Percentiles rank a stretch among this genome's conserved stretches.
These are phyloP conservation scores for Leucoraja ocellata DNA, from an alignment of 2,797 vertebrate species.

Conservation along the genomic window DNA sequence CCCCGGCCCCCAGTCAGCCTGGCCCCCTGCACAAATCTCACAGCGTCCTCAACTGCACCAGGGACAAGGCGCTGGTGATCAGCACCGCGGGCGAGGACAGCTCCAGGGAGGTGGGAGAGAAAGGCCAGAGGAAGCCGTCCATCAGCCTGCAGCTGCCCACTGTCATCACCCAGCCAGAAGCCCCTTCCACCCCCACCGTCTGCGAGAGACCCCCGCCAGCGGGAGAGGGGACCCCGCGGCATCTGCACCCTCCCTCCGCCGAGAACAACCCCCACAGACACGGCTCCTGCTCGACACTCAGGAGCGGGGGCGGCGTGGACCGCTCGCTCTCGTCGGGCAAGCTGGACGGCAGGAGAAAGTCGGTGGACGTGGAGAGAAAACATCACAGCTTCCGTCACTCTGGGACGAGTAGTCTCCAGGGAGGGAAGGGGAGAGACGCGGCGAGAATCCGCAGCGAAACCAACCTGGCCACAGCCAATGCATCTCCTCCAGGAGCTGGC, in stretches of 20 bases:
- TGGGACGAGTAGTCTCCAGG: constrained; percentile 29
- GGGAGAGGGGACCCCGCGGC: constrained; percentile 32
- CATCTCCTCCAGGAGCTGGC: neutral
- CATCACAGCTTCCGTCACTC: constrained; percentile 53
- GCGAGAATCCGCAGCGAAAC: constrained; percentile 42
- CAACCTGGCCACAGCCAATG: neutral
- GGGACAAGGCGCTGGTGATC: constrained; percentile 53
- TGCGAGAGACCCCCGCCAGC: no score
- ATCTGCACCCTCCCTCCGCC: constrained; percentile 40
- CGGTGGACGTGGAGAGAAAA: constrained; percentile 41
- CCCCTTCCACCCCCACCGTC: accelerated
- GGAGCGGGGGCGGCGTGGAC: constrained; percentile 50
- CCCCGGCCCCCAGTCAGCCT: constrained; percentile 53
- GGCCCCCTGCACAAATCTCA: constrained; percentile 76
- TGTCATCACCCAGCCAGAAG: accelerated
- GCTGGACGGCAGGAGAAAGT: constrained; percentile 42
- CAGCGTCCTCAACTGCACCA: constrained; percentile 56
- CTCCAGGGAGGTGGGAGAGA: constrained; percentile 39
- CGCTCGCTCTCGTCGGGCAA: constrained; percentile 40
- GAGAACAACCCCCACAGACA: constrained; percentile 60
- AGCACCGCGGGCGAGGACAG: constrained; percentile 54
- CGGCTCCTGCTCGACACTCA: constrained; percentile 64
- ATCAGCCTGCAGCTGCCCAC: accelerated
- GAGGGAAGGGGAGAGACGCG: constrained; percentile 46
- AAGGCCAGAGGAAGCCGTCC: constrained; percentile 6